phyloP scores from a whole-genome alignment of 2,113 vertebrate genomes.

The Bujurquina vittata region DNA sequence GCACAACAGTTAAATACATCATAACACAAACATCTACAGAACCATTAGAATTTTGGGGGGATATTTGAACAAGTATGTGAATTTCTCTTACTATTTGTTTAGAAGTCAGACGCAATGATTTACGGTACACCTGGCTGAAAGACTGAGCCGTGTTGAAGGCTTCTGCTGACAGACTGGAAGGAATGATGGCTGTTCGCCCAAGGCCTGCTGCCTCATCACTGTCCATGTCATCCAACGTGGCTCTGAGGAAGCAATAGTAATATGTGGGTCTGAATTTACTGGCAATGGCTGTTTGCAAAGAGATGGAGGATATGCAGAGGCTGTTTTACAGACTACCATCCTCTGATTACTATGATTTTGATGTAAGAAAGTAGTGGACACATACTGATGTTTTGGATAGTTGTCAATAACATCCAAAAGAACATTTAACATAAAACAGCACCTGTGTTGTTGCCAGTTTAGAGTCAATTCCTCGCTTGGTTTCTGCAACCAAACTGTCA shows the following conservation, averaged over 20 bases:
- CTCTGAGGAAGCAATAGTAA: constrained; percentile 61
- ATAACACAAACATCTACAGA: background rate
- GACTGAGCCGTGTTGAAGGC: constrained; percentile 61
- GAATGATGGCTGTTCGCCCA: constrained; percentile 32
- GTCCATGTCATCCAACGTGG: constrained; percentile 66
- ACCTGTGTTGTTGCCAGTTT: background rate
- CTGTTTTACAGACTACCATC: background rate
- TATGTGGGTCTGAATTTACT: background rate
- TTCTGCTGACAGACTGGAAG: constrained; percentile 52
- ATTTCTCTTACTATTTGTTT: constrained; percentile 86
- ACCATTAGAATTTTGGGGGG: background rate
- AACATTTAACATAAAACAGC: background rate
- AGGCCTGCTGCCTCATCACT: constrained; percentile 76
- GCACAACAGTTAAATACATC: background rate
- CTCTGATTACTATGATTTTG: background rate
- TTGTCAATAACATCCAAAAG: background rate
- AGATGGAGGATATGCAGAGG: background rate
- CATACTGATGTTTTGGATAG: background rate
- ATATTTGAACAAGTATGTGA: background rate
- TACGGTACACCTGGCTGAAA: constrained; percentile 84
- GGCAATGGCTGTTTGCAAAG: background rate
- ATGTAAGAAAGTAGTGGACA: background rate
- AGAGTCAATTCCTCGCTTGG: background rate
- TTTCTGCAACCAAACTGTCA: too few species aligned
- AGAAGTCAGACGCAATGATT: constrained; percentile 90